Evolutionary conservation across 1,140 invertebrate genomes (phyloP).

Genomic region (Mycetomoellerius zeteki): DNA sequence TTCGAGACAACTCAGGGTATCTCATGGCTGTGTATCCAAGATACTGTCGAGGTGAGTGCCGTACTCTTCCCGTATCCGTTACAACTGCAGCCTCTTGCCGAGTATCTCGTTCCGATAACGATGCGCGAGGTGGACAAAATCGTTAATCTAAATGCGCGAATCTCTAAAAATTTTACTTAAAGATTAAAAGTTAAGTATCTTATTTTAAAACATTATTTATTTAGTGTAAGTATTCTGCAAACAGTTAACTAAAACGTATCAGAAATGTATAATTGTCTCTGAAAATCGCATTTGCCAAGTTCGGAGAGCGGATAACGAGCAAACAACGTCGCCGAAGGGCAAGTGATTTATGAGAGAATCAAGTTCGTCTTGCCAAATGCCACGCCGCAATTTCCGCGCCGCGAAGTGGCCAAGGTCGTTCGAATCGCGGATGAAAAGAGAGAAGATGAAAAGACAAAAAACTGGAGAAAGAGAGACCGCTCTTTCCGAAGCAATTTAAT

Average conservation of each 20-base stretch:
- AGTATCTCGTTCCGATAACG: constrained; percentile 16
- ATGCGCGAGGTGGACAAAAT: constrained; percentile 15
- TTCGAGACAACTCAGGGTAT: constrained; percentile 95
- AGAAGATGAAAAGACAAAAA: constrained; percentile 66
- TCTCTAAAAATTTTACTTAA: background rate
- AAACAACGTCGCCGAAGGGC: constrained; percentile 41
- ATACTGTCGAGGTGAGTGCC: constrained; percentile 95
- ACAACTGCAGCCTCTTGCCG: constrained; percentile 61
- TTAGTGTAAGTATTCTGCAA: background rate
- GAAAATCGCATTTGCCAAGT: constrained; percentile 47
- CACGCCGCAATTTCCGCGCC: constrained; percentile 69
- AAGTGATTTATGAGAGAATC: constrained; percentile 68
- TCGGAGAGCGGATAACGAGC: constrained; percentile 23
- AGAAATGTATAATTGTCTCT: constrained; percentile 16
- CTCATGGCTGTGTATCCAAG: constrained; percentile 97
- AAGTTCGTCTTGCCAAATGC: constrained; percentile 64
- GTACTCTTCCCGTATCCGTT: constrained; percentile 69
- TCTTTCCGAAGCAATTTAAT: constrained; percentile 82
- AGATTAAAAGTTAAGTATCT: background rate
- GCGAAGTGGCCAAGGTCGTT: constrained; percentile 56
- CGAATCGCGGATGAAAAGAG: constrained; percentile 51
- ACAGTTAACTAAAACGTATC: background rate
- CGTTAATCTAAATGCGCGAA: background rate
- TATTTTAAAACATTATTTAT: background rate
- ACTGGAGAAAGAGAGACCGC: constrained; percentile 66